Evolutionary conservation across 2,888 invertebrate species (phyloP), one percentile per base, ranked within the genome.

Genomic region (Eurytoma adleriae): DNA sequence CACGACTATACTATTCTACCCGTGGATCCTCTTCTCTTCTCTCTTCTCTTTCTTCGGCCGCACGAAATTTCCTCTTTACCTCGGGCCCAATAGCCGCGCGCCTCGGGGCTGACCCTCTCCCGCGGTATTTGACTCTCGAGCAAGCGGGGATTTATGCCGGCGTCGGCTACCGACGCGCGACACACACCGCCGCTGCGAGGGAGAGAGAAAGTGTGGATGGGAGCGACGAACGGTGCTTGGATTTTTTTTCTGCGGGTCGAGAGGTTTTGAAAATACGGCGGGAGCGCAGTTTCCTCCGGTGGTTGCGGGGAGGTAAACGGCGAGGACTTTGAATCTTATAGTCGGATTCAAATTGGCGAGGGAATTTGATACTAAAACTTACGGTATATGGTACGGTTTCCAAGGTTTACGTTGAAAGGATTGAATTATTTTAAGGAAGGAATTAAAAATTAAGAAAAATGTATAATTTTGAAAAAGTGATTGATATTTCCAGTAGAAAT

Each of bases 91-190:
- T 54, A 30, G 57, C 66, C 67, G 10, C 52, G 13, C 13, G 13
- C 13, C 12, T 27, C 12, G n/a, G 27, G 20, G 27, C 30, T 20
- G 13, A 57, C 48, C 10, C 59, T 20, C 59, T 40, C 27, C 20
- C 54, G 73, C 62, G 30, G 69, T 27, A 67, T 50, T 24, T 56
- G 50, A n/a, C 64, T 48, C 18, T 48, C 50, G 20, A 12, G 16
- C 12, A 57, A 18, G 13, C 50, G 48, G 50, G 68, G 75, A 78
- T 70, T 81, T 81, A 75, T 78, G 71, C 75, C 52, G 62, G 76
- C 70, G 54, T 57, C 13, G 72, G 72, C 78, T 79, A 78, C 80
- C 71, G 80, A 76, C 67, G 40, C 50, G 52, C 69, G 74, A 59
- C 70, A 54, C 40, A 59, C 70, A 54, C 40, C 13, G 24, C 52